Percentiles rank a stretch among this genome's conserved stretches.
Conservation (phyloP, 2,888 invertebrate genomes). For the Silvanus unidentatus region DNA sequence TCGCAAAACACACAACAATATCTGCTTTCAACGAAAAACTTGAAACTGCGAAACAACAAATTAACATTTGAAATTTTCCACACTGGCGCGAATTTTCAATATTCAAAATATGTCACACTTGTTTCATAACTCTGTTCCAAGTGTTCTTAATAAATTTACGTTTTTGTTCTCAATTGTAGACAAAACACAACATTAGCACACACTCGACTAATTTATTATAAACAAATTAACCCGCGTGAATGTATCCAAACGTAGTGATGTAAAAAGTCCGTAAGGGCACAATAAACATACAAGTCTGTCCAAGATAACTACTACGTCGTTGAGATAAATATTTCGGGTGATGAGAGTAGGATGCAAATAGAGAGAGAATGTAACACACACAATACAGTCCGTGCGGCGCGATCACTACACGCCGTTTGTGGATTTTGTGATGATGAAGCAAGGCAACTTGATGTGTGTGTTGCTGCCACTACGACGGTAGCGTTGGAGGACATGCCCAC, state of each 20-base stretch:
- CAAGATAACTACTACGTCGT: constrained; percentile 7
- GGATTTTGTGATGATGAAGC: constrained; percentile 12
- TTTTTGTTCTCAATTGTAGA: not conserved
- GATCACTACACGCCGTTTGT: constrained; percentile 19
- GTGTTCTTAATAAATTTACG: not conserved
- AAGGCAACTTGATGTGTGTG: constrained; percentile 21
- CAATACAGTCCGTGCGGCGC: constrained; percentile 10
- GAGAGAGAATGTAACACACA: too few relatives aligned
- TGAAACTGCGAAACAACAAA: too few relatives aligned
- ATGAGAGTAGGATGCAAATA: too few relatives aligned
- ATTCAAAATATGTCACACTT: too few relatives aligned
- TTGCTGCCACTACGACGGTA: too few relatives aligned
- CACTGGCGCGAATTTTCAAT: too few relatives aligned
- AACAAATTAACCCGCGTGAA: not conserved
- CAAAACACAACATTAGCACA: not conserved
- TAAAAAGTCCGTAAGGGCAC: too few relatives aligned
- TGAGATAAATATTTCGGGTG: too few relatives aligned
- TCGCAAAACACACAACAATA: too few relatives aligned
- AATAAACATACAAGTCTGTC: too few relatives aligned
- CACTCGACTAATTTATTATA: not conserved
- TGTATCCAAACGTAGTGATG: not conserved
- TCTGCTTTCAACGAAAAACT: too few relatives aligned
- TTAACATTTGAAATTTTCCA: too few relatives aligned
- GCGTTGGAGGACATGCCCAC: constrained; percentile 39
- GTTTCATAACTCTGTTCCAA: not conserved